Evolutionary conservation across 2,888 invertebrate genomes (phyloP), one percentile per base, ranked within the genome.

Genomic region (Subacronicta megacephala): DNA sequence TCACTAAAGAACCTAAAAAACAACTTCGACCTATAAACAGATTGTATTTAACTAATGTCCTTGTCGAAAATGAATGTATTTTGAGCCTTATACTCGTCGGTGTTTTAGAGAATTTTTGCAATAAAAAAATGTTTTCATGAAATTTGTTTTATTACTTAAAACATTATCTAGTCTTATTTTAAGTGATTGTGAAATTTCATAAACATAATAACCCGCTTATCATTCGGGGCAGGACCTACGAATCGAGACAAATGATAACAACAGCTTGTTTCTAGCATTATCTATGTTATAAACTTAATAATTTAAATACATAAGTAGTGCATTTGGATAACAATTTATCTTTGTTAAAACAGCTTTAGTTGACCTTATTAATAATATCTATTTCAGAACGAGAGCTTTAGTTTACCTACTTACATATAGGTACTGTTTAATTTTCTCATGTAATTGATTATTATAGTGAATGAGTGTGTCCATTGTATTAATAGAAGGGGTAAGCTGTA

Each of bases 401-500:
- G 15, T 26, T 41, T 12, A 41, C 15, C n/a, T n/a, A n/a, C n/a
- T n/a, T n/a, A n/a, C n/a, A n/a, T n/a, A 5, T 15, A 26, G 10
- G 10, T 26, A 26, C 3, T 3, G 2, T 10, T 26, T 26, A 0
- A 3, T 26, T 3, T 26, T 1, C 26, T 1, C 0, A 26, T 23
- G 9, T 23, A 1, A 26, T 9, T 26, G 10, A 26, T 26, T 2
- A 26, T 10, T 26, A 26, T 10, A 26, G 23, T 26, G 23, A n/a
- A n/a, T 31, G 6, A n/a, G 31, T 13, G 20, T n/a, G 29, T 16
- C 23, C 33, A 23, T 23, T 7, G 12, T 13, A 9, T 80, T 84
- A 89, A 63, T 79, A 90, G 33, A 74, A 47, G 7, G 94, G 94
- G 66, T 83, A 90, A 41, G 90, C 94, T 3, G 93, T 93, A 51